Evolutionary conservation across 2,888 invertebrate genomes (phyloP), one percentile per base, ranked within the genome.

Genomic region (Oasisia sp.): DNA sequence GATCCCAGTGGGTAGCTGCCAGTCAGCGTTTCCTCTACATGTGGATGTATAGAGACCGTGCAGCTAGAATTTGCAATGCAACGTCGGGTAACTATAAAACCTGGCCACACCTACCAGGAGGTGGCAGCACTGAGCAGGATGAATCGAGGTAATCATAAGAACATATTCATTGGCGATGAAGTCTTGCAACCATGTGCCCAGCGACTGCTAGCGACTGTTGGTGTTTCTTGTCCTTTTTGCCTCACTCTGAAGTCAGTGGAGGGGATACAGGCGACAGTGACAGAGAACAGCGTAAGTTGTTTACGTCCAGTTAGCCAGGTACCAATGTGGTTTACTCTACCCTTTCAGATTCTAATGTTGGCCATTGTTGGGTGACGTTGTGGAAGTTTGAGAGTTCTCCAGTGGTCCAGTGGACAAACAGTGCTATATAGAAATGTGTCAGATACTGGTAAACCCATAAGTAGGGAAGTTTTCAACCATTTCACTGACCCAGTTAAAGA

Each of bases 211-310:
- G 1, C 91, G 19, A n/a, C 56, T 91, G 91, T 44, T 50, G 32
- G 32, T 32, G 91, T 91, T 38, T 91, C 45, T 45, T 91, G n/a
- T 44, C 91, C 38, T 1, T 91, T 32, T 32, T 91, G 91, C n/a
- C 38, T 44, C 38, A 50, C 38, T 32, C 4, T 91, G 38, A 32
- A 32, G 3, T 50, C 38, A n/a, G 38, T 44, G 32, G 32, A 44
- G 90, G 74, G 91, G n/a, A 56, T 56, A n/a, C 74, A 74, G 27
- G 19, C n/a, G 74, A 14, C 56, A 19, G 11, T 56, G 19, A 0
- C n/a, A 27, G 74, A 74, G 2, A 27, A 74, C 74, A 74, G 27
- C 4, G 74, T 74, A 74, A 74, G 74, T 45, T 45, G 27, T 74
- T 74, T 27, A 19, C 19, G 27, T 74, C 7, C 38, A 2, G 38